Percentiles rank a stretch among this genome's conserved stretches.
Evolutionary conservation across 1,140 invertebrate species (phyloP).

Genomic region (Meloidogyne hapla): DNA sequence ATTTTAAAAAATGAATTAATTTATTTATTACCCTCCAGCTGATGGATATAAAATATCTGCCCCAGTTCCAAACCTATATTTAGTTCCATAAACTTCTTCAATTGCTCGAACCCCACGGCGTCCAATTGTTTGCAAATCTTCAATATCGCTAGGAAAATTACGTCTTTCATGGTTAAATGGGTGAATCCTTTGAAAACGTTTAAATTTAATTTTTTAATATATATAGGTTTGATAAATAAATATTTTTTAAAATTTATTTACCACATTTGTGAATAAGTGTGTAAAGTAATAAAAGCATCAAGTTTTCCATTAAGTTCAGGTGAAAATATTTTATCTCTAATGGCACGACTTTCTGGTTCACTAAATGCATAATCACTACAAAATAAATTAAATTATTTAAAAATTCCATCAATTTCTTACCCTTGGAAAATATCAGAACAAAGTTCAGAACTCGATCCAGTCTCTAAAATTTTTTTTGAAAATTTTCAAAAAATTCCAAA

Average conservation of each 20-base stretch:
- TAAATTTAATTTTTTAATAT: not conserved
- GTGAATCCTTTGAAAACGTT: conserved; percentile 56
- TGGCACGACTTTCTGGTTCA: conserved; percentile 53
- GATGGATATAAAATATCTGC: conserved; percentile 65
- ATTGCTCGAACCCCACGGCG: conserved; percentile 54
- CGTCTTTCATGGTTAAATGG: conserved; percentile 59
- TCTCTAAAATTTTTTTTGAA: conserved; percentile 40
- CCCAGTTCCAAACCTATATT: conserved; percentile 62
- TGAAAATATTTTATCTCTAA: conserved; percentile 61
- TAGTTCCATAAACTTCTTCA: conserved; percentile 58
- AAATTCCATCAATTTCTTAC: not conserved
- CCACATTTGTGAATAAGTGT: conserved; percentile 62
- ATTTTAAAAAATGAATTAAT: too few species aligned
- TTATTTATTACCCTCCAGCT: conserved; percentile 56
- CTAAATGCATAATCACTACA: conserved; percentile 42
- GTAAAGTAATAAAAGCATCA: conserved; percentile 62
- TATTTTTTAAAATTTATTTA: not conserved
- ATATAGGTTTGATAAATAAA: too few species aligned
- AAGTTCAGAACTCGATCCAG: conserved; percentile 56
- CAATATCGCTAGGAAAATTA: conserved; percentile 57
- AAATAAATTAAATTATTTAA: not conserved
- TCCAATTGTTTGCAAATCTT: conserved; percentile 58
- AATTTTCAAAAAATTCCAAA: not conserved
- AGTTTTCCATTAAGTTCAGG: conserved; percentile 59
- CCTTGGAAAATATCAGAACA: conserved; percentile 64